Conservation (phyloP, 2,888 invertebrate species). For the Melolontha melolontha region DNA sequence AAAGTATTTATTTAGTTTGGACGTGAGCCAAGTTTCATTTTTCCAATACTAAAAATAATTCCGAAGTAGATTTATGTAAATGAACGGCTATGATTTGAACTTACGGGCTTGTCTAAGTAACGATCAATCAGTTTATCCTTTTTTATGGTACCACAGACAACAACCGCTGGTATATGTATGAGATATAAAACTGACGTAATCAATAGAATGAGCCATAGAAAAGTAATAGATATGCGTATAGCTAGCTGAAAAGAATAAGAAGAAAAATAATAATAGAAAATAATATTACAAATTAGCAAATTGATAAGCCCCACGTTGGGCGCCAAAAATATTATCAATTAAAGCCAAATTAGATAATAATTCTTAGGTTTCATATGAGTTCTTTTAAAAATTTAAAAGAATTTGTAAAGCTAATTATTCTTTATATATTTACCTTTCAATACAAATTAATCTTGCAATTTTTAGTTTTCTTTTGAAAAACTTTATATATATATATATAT, state of each 20-base stretch:
- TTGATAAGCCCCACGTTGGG: too few relatives aligned
- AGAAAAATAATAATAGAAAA: background rate
- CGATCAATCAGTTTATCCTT: constrained; percentile 45
- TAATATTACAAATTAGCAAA: background rate
- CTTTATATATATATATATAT: too few relatives aligned
- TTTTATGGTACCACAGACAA: constrained; percentile 46
- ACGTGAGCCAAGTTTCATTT: constrained; percentile 50
- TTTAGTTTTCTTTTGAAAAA: too few relatives aligned
- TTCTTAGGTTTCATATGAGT: too few relatives aligned
- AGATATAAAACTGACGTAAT: constrained; percentile 46
- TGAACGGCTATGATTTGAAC: constrained; percentile 16
- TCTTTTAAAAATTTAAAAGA: too few relatives aligned
- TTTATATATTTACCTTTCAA: too few relatives aligned
- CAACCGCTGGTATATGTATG: constrained; percentile 45
- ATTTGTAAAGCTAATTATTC: too few relatives aligned
- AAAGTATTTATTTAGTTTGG: constrained; percentile 40
- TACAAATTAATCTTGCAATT: too few relatives aligned
- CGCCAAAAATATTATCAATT: too few relatives aligned
- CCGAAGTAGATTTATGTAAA: background rate
- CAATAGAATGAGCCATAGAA: constrained; percentile 49
- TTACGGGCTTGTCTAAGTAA: constrained; percentile 49
- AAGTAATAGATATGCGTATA: constrained; percentile 36
- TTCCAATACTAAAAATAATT: constrained; percentile 48
- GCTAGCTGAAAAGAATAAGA: constrained; percentile 43
- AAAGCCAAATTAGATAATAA: too few relatives aligned